These are phyloP conservation scores for Oligia strigilis DNA, from an alignment of 2,888 invertebrate species.

Conservation along the genomic window DNA sequence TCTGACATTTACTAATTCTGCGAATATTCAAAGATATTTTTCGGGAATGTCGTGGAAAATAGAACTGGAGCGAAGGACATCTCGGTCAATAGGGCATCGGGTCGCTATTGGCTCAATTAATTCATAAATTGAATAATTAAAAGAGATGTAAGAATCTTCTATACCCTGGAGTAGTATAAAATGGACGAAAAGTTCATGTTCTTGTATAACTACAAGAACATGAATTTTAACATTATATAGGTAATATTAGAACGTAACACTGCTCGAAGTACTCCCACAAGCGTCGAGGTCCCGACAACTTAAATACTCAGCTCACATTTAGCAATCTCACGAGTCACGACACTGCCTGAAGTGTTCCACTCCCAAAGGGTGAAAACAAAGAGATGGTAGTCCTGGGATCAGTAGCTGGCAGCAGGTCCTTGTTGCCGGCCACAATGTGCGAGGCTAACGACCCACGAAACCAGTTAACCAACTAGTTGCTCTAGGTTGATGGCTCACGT, in stretches of 20 bases:
- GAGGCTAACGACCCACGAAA: constrained; percentile 75
- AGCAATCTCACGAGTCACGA: constrained; percentile 14
- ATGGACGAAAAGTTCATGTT: not conserved
- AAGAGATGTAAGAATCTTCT: not conserved
- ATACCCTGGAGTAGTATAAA: not conserved
- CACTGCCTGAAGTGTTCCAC: not conserved
- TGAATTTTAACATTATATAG: not conserved
- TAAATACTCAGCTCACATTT: constrained; percentile 17
- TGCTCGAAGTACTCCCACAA: not conserved
- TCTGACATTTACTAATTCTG: constrained; percentile 61
- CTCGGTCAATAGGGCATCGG: constrained; percentile 42
- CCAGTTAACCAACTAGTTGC: constrained; percentile 70
- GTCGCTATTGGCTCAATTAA: constrained; percentile 7
- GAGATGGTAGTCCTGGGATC: constrained; percentile 23
- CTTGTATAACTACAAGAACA: not conserved
- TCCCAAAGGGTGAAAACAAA: constrained; percentile 3
- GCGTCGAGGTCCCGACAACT: constrained; percentile 3
- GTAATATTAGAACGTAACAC: constrained; percentile 23
- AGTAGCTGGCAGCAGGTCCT: constrained; percentile 40
- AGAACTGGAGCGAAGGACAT: constrained; percentile 38
- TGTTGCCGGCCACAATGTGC: constrained; percentile 50
- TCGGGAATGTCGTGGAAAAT: constrained; percentile 45
- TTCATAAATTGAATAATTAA: not conserved
- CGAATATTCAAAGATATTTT: constrained; percentile 54
- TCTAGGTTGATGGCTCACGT: constrained; percentile 62